phyloP scores from a whole-genome alignment of 2,113 vertebrate genomes.

The Pogona vitticeps region DNA sequence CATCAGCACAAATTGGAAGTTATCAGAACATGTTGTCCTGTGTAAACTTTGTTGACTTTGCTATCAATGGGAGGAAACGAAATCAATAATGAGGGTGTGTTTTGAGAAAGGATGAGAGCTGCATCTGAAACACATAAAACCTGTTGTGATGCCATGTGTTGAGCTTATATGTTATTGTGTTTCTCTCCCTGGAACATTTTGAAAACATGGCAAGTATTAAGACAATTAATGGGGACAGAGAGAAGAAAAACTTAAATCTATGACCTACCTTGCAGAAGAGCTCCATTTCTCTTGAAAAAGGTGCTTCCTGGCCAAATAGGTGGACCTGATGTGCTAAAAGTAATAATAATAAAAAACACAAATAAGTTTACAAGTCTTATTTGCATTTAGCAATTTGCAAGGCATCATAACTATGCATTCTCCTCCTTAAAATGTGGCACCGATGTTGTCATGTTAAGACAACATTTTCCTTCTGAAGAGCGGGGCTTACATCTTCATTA shows the following conservation, averaged over 20 bases:
- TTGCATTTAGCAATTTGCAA: not conserved
- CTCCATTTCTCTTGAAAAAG: slow-evolving; percentile 97
- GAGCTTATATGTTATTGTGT: slow-evolving; percentile 42
- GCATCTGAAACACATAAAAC: slow-evolving; percentile 47
- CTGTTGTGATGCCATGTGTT: slow-evolving; percentile 19
- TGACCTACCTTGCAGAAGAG: slow-evolving; percentile 94
- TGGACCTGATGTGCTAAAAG: slow-evolving; percentile 87
- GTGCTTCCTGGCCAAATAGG: slow-evolving; percentile 96
- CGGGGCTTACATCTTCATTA: slow-evolving; percentile 41
- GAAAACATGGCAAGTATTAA: slow-evolving; percentile 41
- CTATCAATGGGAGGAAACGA: slow-evolving; percentile 38
- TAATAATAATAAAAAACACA: slow-evolving; percentile 56
- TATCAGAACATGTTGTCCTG: slow-evolving; percentile 18
- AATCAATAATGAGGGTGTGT: slow-evolving; percentile 17
- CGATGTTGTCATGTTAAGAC: slow-evolving; percentile 16
- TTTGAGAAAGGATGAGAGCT: slow-evolving; percentile 27
- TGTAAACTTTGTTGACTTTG: slow-evolving; percentile 1
- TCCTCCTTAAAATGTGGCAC: slow-evolving; percentile 17
- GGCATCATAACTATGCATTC: slow-evolving; percentile 16
- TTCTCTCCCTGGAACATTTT: not conserved
- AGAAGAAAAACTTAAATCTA: not conserved
- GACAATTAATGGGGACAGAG: slow-evolving; percentile 11
- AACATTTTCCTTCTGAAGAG: slow-evolving; percentile 22
- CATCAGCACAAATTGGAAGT: slow-evolving; percentile 19
- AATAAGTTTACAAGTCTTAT: slow-evolving; percentile 46